These are phyloP conservation scores for Halcyon badia DNA, from an alignment of 2,797 vertebrate species.

Conservation along the genomic window DNA sequence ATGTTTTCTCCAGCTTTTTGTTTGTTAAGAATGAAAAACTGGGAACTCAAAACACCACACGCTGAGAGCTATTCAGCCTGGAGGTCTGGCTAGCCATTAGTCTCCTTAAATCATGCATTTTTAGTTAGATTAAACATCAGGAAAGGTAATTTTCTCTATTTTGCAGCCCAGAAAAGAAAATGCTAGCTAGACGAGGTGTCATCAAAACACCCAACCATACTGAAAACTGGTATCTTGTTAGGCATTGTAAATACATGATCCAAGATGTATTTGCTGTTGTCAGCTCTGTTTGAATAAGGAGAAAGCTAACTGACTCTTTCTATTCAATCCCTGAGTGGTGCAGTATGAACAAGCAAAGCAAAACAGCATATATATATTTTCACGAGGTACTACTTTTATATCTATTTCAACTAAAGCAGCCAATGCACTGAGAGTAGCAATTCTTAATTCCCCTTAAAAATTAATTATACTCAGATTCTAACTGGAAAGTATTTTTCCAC, in stretches of 20 bases:
- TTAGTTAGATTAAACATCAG: constrained; percentile 52
- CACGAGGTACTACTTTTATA: background rate
- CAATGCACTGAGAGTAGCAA: background rate
- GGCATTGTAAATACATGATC: background rate
- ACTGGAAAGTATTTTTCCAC: background rate
- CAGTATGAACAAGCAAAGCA: background rate
- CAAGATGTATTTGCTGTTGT: background rate
- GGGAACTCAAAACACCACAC: background rate
- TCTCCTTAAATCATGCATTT: constrained; percentile 64
- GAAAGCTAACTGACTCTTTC: constrained; percentile 14
- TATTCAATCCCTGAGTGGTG: background rate
- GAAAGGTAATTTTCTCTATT: constrained; percentile 57
- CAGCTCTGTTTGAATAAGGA: background rate
- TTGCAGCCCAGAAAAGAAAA: constrained; percentile 27
- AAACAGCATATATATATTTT: background rate
- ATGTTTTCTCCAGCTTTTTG: constrained; percentile 29
- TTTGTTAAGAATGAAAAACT: constrained; percentile 63
- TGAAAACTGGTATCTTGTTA: background rate
- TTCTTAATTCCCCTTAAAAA: background rate
- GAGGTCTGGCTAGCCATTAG: constrained; percentile 25
- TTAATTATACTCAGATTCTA: background rate
- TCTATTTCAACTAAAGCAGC: background rate
- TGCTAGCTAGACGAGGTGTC: constrained; percentile 20
- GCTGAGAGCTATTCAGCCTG: constrained; percentile 22
- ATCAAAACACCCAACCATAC: background rate